Conservation (phyloP, 2,113 vertebrate species). For the Catagonus wagneri region DNA sequence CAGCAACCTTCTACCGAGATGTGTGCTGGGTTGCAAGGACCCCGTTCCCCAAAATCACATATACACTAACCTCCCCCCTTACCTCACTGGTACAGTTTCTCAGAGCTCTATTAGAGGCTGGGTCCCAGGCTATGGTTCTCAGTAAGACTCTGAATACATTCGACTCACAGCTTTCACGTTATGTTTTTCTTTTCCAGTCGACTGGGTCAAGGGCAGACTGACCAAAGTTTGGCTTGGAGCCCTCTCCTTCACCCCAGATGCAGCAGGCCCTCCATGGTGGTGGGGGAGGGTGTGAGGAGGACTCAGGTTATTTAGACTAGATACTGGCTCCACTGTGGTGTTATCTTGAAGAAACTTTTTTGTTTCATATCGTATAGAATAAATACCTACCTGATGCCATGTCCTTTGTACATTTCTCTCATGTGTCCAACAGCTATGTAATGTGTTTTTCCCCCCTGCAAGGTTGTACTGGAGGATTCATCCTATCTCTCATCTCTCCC, state of each 20-base stretch:
- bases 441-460: neutral
- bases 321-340: neutral
- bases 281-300: neutral
- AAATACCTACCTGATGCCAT: neutral
- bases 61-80: neutral
- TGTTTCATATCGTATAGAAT: neutral
- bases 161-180: neutral
- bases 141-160: neutral
- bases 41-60: neutral
- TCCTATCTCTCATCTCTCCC: neutral
- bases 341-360: constrained; percentile 22
- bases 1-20: neutral
- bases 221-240: constrained; percentile 27
- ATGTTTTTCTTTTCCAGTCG: neutral
- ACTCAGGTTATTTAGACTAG: neutral
- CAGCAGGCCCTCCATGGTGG: neutral
- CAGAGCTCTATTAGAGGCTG: neutral
- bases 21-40: neutral
- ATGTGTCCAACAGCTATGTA: neutral
- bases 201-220: neutral
- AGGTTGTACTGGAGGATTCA: neutral
- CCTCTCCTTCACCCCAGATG: neutral
- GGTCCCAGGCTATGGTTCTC: neutral
- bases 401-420: constrained; percentile 28
- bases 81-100: neutral